Base-by-base conservation (phyloP, 2,888 invertebrate genomes). In the Mesoligia furuncula region DNA sequence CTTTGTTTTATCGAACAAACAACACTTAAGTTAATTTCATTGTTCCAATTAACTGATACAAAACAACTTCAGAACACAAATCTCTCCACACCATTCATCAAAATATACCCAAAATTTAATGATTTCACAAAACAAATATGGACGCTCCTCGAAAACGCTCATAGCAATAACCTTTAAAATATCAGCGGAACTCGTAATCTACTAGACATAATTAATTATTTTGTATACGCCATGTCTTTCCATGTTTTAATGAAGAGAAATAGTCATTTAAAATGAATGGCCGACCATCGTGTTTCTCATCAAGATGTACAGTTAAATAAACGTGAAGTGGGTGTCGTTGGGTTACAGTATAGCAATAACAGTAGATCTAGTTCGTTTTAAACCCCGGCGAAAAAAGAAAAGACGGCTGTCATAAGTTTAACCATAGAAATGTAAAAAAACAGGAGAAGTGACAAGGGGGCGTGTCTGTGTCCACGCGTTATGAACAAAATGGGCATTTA, bases 261-360 rank as follows among this genome's bases (percentile, higher is more conserved):
- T 92, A 94, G 92, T 92, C 92, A 93, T 94, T 93, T 92, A 93
- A 93, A 93, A 93, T 94, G 93, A 94, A 95, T 93, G 92, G 91
- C 80, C 90, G 85, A 90, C 93, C 94, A 92, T 93, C 93, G 92
- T 92, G 92, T 90, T 92, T 89, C 92, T 93, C 93, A 91, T 93
- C 93, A 93, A 91, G 90, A 88, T 87, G 89, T 90, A 89, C 91
- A 90, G 90, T 92, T 93, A 93, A 93, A 93, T 93, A 92, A 93
- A 92, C 87, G 87, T 89, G 86, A 88, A 87, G 87, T 85, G 85
- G 77, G 75, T 84, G 72, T 68, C 75, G 69, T 84, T 78, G 68
- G 72, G 68, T 59, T 71, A 80, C 39, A 64, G 75, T 27, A 9
- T n/a, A 51, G 1, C 4, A 39, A 27, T 45, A 51, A 67, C 73